Evolutionary conservation across 2,113 vertebrate species (phyloP).

Genomic region (Python bivittatus): DNA sequence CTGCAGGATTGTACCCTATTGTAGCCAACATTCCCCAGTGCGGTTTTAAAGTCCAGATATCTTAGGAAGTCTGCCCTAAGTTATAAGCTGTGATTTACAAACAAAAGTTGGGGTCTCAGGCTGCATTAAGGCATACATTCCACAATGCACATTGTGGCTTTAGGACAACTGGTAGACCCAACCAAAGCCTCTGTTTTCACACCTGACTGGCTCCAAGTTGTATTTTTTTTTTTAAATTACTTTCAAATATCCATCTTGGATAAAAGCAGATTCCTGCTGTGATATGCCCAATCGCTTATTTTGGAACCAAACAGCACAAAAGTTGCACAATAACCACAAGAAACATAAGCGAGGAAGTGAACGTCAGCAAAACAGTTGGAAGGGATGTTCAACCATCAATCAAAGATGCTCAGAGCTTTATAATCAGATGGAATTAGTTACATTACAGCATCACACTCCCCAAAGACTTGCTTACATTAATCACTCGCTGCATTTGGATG

Average conservation of each 20-base stretch:
- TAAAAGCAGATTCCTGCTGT: not conserved
- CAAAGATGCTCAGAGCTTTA: not conserved
- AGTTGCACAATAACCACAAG: not conserved
- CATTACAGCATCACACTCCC: not conserved
- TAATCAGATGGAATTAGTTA: not conserved
- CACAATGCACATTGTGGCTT: not conserved
- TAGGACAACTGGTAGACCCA: not conserved
- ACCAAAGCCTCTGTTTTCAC: not conserved
- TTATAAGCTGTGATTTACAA: not conserved
- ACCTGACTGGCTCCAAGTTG: not conserved
- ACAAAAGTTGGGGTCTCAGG: not conserved
- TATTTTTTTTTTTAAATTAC: not conserved
- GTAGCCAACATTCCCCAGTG: not conserved
- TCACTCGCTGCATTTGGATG: not conserved
- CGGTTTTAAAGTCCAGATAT: not conserved
- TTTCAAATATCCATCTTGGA: not conserved
- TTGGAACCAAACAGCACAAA: not conserved
- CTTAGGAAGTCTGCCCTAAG: not conserved
- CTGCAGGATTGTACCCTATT: not conserved
- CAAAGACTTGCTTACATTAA: not conserved
- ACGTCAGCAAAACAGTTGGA: not conserved
- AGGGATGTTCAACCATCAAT: not conserved
- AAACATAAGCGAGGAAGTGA: not conserved
- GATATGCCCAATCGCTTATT: not conserved
- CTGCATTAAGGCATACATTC: not conserved